These are phyloP conservation scores for Catonia carolina DNA, from an alignment of 2,888 invertebrate genomes.

Conservation along the genomic window DNA sequence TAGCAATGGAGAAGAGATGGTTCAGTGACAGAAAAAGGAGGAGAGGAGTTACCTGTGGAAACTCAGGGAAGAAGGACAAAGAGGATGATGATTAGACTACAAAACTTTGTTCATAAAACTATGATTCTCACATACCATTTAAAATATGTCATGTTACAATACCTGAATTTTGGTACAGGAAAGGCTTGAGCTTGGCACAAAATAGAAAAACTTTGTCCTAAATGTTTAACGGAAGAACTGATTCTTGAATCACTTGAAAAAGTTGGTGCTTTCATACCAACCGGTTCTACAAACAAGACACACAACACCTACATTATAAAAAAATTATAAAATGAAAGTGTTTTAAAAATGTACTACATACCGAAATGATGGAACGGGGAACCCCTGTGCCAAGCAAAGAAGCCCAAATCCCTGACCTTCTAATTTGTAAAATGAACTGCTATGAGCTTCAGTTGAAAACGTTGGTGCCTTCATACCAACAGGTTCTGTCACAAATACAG, in stretches of 20 bases:
- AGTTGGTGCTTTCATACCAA: constrained; percentile 37
- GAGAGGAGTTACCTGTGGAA: too few relatives aligned
- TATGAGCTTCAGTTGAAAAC: constrained; percentile 53
- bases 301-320: too few relatives aligned
- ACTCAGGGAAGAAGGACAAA: too few relatives aligned
- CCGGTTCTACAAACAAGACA: constrained; percentile 37
- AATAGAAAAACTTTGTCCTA: constrained; percentile 51
- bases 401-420: constrained; percentile 43
- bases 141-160: constrained; percentile 32
- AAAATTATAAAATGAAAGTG: too few relatives aligned
- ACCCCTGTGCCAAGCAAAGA: constrained; percentile 62
- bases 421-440: too few relatives aligned
- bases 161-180: constrained; percentile 51
- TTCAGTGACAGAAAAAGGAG: too few relatives aligned
- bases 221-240: constrained; percentile 52
- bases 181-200: constrained; percentile 45
- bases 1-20: too few relatives aligned
- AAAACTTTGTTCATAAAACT: too few relatives aligned
- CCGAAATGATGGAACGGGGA: constrained; percentile 36
- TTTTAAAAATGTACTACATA: too few relatives aligned
- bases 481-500: constrained; percentile 47
- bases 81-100: too few relatives aligned
- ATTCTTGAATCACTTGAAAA: constrained; percentile 35
- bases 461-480: constrained; percentile 59
- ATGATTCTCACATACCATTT: too few relatives aligned